Evolutionary conservation across 2,888 invertebrate species (phyloP).

Genomic region (Zaprionus lineosus): DNA sequence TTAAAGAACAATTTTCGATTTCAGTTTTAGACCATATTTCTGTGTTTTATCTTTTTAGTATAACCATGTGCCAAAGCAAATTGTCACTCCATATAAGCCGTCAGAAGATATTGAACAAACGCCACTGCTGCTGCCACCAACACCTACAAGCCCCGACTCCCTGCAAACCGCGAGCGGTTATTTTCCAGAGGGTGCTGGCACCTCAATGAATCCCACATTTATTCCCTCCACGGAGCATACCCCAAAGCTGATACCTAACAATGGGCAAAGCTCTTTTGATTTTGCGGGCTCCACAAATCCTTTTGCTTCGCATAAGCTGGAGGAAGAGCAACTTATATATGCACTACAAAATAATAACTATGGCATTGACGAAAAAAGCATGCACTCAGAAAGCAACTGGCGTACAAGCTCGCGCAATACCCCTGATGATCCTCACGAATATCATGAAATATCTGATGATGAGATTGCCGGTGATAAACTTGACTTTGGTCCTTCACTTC

Average conservation of each 20-base stretch:
- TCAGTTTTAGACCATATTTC: too few species aligned
- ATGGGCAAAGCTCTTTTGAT: slow-evolving; percentile 80
- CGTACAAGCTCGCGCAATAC: slow-evolving; percentile 58
- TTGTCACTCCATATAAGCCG: slow-evolving; percentile 94
- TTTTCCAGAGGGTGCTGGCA: slow-evolving; percentile 80
- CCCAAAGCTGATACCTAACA: slow-evolving; percentile 79
- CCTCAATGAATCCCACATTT: slow-evolving; percentile 82
- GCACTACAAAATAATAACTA: slow-evolving; percentile 82
- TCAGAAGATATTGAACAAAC: slow-evolving; percentile 91
- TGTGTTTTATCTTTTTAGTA: slow-evolving; percentile 83
- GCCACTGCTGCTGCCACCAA: slow-evolving; percentile 85
- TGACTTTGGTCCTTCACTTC: slow-evolving; percentile 93
- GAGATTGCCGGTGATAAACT: slow-evolving; percentile 84
- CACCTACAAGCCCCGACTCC: slow-evolving; percentile 83
- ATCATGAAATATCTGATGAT: slow-evolving; percentile 92
- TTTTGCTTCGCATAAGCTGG: slow-evolving; percentile 72
- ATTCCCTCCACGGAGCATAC: slow-evolving; percentile 82
- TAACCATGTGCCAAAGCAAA: slow-evolving; percentile 92
- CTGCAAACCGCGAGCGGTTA: slow-evolving; percentile 83
- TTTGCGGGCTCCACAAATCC: slow-evolving; percentile 81
- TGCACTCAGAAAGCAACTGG: slow-evolving; percentile 59
- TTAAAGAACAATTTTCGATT: too few species aligned
- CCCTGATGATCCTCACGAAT: slow-evolving; percentile 86
- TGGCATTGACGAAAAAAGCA: slow-evolving; percentile 74
- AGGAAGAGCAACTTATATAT: slow-evolving; percentile 63